Evolutionary conservation across 2,113 vertebrate species (phyloP), one percentile per base, ranked within the genome.

Genomic region (Probosciger aterrimus): DNA sequence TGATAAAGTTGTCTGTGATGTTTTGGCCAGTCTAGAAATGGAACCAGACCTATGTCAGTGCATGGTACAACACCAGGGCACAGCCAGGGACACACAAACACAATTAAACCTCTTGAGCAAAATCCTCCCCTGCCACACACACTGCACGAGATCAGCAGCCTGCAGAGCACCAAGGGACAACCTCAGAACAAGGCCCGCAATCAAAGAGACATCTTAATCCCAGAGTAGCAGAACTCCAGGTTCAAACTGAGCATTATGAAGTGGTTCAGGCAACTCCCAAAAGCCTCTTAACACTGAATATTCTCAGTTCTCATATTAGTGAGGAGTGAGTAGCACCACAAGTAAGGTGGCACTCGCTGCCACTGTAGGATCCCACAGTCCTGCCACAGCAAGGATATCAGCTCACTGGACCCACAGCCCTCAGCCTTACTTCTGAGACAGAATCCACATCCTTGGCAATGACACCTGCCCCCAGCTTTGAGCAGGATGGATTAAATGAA

Each of bases 391-490:
- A 17, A 22, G 27, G 37, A 44, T 10, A 31, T 6, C 64, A 11
- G 11, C 33, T 18, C 23, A 1, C 44, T 3, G 24, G 35, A 62
- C n/a, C 59, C n/a, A 55, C 8, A 18, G 50, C 15, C 31, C 57
- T 33, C 3, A 5, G 60, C 39, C 35, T 33, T 2, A 3, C 31
- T 23, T 5, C 4, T 27, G 41, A 75, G n/a, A 12, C 27, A 28
- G 16, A 6, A 57, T 31, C 50, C 59, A 35, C 0, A 1, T 4
- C 25, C 63, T 47, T 2, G 14, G 43, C 68, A 57, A 4, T 0
- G 7, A 14, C 37, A 57, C 1, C 19, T 27, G 33, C 14, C 50
- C 55, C 27, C 43, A 83, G 57, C 67, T 35, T 5, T 4, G n/a
- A 14, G 77, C 73, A 84, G 47, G 35, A 18, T 0, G 3, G 25